Conservation (phyloP, 1,140 invertebrate species). For the Aphelinus atriplicis region DNA sequence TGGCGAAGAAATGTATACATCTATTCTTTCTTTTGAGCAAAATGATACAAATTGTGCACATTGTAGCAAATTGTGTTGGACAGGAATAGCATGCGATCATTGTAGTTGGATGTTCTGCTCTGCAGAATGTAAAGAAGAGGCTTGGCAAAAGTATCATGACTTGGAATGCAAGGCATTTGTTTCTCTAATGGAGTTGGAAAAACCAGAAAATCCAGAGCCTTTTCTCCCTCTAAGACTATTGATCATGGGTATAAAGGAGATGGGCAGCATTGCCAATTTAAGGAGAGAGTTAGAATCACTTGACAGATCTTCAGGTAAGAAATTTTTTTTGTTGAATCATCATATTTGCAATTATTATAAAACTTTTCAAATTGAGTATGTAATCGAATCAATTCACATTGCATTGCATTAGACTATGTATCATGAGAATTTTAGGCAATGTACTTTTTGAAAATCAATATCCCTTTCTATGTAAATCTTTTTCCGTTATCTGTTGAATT, state of each 20-base stretch:
- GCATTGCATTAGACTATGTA: no score
- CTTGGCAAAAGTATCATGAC: constrained; percentile 6
- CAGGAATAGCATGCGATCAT: not conserved
- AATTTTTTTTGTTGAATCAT: not conserved
- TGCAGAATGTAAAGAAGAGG: constrained; percentile 8
- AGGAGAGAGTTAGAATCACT: not conserved
- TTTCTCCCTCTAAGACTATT: not conserved
- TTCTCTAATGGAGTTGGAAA: constrained; percentile 43
- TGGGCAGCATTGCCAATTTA: not conserved
- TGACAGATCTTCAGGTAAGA: not conserved
- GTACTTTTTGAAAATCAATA: no score
- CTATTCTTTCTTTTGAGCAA: constrained; percentile 62
- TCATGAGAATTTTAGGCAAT: no score
- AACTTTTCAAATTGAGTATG: no score
- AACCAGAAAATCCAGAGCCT: not conserved
- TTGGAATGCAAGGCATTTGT: constrained; percentile 63
- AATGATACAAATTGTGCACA: constrained; percentile 51
- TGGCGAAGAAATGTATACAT: constrained; percentile 66
- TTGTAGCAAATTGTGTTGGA: not conserved
- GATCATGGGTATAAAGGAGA: not conserved
- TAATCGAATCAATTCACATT: no score
- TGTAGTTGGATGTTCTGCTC: constrained; percentile 8
- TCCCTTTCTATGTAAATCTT: no score
- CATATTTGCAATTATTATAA: no score
- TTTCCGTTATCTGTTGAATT: not conserved